Percentiles rank a stretch among this genome's conserved stretches.
These are phyloP conservation scores for Drosophila trapezifrons DNA, from an alignment of 1,140 invertebrate species.

Conservation along the genomic window DNA sequence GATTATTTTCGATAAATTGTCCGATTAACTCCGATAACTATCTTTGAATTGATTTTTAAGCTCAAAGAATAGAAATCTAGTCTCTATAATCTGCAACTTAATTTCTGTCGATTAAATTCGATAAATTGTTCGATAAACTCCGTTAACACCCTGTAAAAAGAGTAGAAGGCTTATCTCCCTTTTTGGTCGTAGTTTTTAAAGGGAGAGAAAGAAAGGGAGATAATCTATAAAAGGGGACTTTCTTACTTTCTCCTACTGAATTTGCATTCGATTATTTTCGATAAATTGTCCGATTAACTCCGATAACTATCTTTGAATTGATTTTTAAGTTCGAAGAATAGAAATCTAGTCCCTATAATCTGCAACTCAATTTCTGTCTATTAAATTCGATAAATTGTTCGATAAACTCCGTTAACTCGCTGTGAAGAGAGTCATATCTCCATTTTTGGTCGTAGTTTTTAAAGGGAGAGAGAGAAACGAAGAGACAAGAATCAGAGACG, in stretches of 20 bases:
- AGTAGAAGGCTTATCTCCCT: not conserved
- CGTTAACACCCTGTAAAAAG: not conserved
- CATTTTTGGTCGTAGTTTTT: not conserved
- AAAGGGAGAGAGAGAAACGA: conserved; percentile 7
- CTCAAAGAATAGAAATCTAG: no score
- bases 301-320: no score
- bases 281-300: not conserved
- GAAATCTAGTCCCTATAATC: no score
- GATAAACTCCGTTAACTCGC: not conserved
- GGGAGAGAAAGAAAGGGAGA: conserved; percentile 7
- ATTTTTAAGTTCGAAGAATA: no score
- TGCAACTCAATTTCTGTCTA: no score
- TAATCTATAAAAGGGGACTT: not conserved
- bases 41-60: no score
- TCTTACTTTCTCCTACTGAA: not conserved
- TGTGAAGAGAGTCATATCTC: not conserved
- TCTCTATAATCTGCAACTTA: no score
- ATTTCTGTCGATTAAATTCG: no score
- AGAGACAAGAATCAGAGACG: not conserved
- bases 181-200: not conserved
- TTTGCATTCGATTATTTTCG: not conserved
- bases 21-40: no score
- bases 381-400: not conserved
- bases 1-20: not conserved
- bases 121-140: not conserved